These are phyloP conservation scores for Danaus plexippus DNA, from an alignment of 1,140 invertebrate species.

Conservation along the genomic window DNA sequence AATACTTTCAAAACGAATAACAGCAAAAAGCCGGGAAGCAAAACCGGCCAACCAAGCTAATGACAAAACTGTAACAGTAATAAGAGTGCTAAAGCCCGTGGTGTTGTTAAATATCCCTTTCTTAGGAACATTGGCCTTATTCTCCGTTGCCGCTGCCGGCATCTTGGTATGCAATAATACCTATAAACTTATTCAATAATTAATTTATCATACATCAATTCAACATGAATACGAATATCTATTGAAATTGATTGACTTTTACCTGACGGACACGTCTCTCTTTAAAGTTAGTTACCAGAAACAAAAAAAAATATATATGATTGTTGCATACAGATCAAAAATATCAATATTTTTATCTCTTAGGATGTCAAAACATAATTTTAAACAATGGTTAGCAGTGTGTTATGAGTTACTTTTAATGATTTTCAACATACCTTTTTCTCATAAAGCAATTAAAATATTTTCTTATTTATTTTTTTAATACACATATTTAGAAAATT, in stretches of 20 bases:
- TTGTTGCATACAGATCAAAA: no score
- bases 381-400: no score
- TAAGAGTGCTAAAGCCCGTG: conserved; percentile 81
- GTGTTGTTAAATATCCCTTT: conserved; percentile 73
- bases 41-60: conserved; percentile 98
- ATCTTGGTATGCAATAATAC: conserved; percentile 33
- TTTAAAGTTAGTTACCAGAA: conserved; percentile 38
- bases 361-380: no score
- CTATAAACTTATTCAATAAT: conserved; percentile 37
- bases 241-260: conserved; percentile 64
- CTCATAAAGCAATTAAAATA: no score
- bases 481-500: no score
- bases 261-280: conserved; percentile 66
- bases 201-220: conserved; percentile 61
- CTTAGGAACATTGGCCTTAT: conserved; percentile 37
- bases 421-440: no score
- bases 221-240: conserved; percentile 48
- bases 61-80: conserved; percentile 91
- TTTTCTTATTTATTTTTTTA: no score
- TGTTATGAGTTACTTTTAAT: no score
- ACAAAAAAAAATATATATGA: conserved; percentile 17
- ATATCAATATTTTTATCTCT: no score
- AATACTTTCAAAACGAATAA: conserved; percentile 99
- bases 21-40: conserved; percentile 96
- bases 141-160: conserved; percentile 40